Conservation (phyloP, 1,140 invertebrate species). For the Pseudomyrmex concolor region DNA sequence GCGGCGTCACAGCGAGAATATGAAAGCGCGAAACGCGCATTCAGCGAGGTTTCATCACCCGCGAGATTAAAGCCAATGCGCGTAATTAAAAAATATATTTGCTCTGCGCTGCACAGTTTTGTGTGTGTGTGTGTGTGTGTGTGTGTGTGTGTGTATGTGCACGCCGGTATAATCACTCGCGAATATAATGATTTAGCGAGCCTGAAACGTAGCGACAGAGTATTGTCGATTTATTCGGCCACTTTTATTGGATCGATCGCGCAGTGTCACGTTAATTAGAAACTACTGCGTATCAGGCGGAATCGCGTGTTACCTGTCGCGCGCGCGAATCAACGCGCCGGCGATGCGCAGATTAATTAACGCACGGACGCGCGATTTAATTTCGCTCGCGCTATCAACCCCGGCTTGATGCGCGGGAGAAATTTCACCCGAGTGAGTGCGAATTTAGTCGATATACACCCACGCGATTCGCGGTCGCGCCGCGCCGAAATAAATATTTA, state of each 20-base stretch:
- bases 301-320: constrained; percentile 71
- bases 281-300: constrained; percentile 70
- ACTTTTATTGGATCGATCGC: constrained; percentile 73
- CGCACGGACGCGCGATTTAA: constrained; percentile 71
- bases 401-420: constrained; percentile 44
- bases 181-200: constrained; percentile 68
- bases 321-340: constrained; percentile 64
- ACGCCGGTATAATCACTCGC: constrained; percentile 52
- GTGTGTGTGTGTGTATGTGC: neutral
- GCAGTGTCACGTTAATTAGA: constrained; percentile 71
- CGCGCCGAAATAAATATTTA: constrained; percentile 53
- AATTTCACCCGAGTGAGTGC: constrained; percentile 64
- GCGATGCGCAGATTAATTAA: constrained; percentile 75
- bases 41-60: constrained; percentile 38
- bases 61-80: constrained; percentile 65
- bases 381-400: constrained; percentile 61
- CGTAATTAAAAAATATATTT: constrained; percentile 67
- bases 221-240: constrained; percentile 70
- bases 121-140: neutral
- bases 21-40: constrained; percentile 27
- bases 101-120: constrained; percentile 40
- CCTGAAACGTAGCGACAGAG: constrained; percentile 55
- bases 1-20: constrained; percentile 14
- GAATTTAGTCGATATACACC: constrained; percentile 34
- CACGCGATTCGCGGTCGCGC: constrained; percentile 24